Conservation (phyloP, 1,140 invertebrate genomes). For the Portunus trituberculatus region DNA sequence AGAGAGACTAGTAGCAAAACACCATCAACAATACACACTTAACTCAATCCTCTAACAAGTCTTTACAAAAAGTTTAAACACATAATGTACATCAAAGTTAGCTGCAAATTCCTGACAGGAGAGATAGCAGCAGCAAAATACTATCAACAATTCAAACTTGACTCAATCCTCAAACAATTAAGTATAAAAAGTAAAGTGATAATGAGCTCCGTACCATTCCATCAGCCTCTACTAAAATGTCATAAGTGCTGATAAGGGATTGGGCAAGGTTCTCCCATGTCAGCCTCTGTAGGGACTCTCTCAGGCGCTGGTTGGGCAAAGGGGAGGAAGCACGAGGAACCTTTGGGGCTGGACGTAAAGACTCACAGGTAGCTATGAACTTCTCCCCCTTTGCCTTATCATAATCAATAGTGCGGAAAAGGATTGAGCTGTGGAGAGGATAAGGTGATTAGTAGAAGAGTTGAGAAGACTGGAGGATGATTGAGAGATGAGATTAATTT, state of each 20-base stretch:
- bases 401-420: conserved; percentile 64
- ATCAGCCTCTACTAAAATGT: conserved; percentile 59
- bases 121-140: not conserved
- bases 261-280: conserved; percentile 70
- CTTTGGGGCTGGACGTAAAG: conserved; percentile 64
- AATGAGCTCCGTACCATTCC: conserved; percentile 54
- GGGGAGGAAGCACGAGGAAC: conserved; percentile 41
- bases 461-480: too few species aligned
- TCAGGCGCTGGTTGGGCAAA: conserved; percentile 27
- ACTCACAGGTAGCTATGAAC: conserved; percentile 73
- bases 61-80: too few species aligned
- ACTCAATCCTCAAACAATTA: too few species aligned
- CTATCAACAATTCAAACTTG: too few species aligned
- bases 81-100: conserved; percentile 61
- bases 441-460: too few species aligned
- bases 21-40: too few species aligned
- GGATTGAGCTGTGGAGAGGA: conserved; percentile 58
- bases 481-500: too few species aligned
- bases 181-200: not conserved
- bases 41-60: too few species aligned
- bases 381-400: conserved; percentile 73
- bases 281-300: conserved; percentile 47
- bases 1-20: not conserved
- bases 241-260: conserved; percentile 70
- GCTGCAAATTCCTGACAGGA: conserved; percentile 62